phyloP scores from a whole-genome alignment of 1,140 invertebrate species.

The Yoshiicerus persimilis region DNA sequence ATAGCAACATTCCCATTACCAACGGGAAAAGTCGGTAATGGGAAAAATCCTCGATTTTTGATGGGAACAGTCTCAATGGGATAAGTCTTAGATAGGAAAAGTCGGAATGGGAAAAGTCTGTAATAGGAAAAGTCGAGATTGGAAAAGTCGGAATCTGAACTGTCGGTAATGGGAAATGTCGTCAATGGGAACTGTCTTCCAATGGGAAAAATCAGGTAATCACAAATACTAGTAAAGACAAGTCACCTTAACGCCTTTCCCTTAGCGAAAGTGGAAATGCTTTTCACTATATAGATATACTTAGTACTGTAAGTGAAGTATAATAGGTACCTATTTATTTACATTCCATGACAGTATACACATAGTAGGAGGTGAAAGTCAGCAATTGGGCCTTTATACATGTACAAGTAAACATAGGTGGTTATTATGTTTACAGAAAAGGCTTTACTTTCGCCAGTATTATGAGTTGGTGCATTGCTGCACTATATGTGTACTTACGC shows the following conservation, averaged over 20 bases:
- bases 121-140: too few species aligned
- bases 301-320: background rate
- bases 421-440: background rate
- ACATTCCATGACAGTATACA: background rate
- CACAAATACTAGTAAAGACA: too few species aligned
- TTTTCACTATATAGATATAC: background rate
- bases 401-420: background rate
- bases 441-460: background rate
- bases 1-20: too few species aligned
- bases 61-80: too few species aligned
- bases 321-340: background rate
- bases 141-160: too few species aligned
- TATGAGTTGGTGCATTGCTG: background rate
- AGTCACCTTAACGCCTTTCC: background rate
- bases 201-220: too few species aligned
- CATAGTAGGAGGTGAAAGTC: background rate
- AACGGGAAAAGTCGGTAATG: too few species aligned
- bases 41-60: too few species aligned
- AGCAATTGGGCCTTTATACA: background rate
- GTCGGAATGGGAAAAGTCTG: too few species aligned
- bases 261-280: background rate
- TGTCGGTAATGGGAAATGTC: too few species aligned
- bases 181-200: too few species aligned
- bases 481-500: background rate
- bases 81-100: too few species aligned